Percentiles rank a stretch among this genome's conserved stretches.
Conservation (phyloP, 35 echinoderm and acorn worm genomes). For the Antedon bifida region DNA sequence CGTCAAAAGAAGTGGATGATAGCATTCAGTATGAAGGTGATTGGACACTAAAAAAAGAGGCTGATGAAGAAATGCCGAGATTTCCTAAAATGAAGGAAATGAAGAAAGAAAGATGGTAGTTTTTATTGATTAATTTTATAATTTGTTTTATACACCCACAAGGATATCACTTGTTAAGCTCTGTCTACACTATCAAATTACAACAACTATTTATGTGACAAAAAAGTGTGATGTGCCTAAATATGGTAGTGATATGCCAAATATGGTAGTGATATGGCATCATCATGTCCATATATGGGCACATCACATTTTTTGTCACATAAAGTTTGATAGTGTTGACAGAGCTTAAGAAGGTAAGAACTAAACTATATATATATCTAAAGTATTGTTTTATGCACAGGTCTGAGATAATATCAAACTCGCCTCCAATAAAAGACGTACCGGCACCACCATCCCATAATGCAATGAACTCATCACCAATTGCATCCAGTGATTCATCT, state of each 20-base stretch:
- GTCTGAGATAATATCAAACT: not conserved
- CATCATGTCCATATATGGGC: too few species aligned
- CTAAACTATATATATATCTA: too few species aligned
- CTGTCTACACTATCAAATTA: too few species aligned
- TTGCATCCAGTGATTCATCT: not conserved
- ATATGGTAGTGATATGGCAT: too few species aligned
- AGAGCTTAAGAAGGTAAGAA: not conserved
- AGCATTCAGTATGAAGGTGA: not conserved
- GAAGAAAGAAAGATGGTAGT: not conserved
- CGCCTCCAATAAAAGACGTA: constrained; percentile 35
- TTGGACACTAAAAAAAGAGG: not conserved
- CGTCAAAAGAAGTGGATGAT: not conserved
- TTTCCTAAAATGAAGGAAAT: not conserved
- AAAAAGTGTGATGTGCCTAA: too few species aligned
- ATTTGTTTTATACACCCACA: too few species aligned
- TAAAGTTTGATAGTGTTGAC: too few species aligned
- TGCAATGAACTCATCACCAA: not conserved
- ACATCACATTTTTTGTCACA: too few species aligned
- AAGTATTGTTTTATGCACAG: not conserved
- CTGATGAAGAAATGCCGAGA: not conserved
- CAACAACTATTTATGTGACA: too few species aligned
- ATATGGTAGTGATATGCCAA: too few species aligned
- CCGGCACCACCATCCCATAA: constrained; percentile 3
- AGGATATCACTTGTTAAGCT: too few species aligned
- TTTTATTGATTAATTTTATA: not conserved